Evolutionary conservation across 2,888 invertebrate species (phyloP), one percentile per base, ranked within the genome.

Genomic region (Microplitis manilae): DNA sequence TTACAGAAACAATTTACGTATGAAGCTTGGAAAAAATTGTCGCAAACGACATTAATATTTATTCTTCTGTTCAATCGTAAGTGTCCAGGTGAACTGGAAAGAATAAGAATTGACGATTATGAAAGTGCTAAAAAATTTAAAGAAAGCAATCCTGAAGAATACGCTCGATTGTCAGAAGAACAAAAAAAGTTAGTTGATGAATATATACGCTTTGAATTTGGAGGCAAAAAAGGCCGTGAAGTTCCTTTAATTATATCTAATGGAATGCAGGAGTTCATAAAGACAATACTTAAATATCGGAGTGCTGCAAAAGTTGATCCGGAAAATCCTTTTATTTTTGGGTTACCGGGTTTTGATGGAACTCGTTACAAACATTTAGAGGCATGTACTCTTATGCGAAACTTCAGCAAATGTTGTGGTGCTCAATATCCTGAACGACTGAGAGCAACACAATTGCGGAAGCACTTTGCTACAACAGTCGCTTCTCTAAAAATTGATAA

Each of bases 381-480:
- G 15, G 74, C 77, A n/a, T 77, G 75, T 38, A 15, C 60, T 13
- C 41, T 79, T 0, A 70, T 79, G 74, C 67, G 77, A 0, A 50
- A 67, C 60, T 79, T 68, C 30, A 64, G 77, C 2, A 39, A 17
- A 13, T 60, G 70, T 39, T 79, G 71, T 74, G 77, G 71, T n/a
- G 73, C 74, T 38, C 50, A 74, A 30, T 41, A 75, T 67, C 77
- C 79, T 4, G 72, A 79, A n/a, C 30, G 71, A 38, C 38, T 79
- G 9, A 69, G 79, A 15, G 79, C 65, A 15, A 77, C 72, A 6
- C 5, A 38, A 41, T 17, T 79, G 1, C 71, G 75, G 5, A 79
- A 79, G 39, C 79, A 79, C 60, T 68, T 77, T 13, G 79, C 79
- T 61, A 78, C 79, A 39, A 41, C 61, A 30, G 74, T 74, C 17